These are phyloP conservation scores for Eupithecia subfuscata DNA, from an alignment of 2,888 invertebrate species.

Conservation along the genomic window DNA sequence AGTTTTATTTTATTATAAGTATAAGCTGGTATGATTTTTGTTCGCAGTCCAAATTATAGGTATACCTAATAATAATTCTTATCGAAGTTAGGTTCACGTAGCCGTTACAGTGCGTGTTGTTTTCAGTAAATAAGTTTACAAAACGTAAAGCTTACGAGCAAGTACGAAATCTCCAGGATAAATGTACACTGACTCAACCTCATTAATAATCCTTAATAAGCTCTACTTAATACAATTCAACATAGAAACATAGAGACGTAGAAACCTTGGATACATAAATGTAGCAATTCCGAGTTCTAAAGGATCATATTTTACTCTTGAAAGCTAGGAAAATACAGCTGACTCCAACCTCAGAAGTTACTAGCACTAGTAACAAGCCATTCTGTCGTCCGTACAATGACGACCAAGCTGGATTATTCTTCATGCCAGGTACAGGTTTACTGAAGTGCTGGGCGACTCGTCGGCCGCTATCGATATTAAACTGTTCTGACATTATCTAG, in stretches of 20 bases:
- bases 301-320: background rate
- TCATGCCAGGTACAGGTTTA: constrained; percentile 77
- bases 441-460: constrained; percentile 57
- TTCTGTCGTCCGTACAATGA: constrained; percentile 72
- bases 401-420: constrained; percentile 75
- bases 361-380: constrained; percentile 65
- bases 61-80: no score
- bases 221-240: background rate
- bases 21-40: no score
- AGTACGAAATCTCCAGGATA: background rate
- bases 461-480: constrained; percentile 45
- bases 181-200: background rate
- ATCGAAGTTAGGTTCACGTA: no score
- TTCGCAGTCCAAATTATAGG: no score
- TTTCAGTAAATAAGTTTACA: background rate
- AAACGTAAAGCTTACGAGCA: background rate
- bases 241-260: background rate
- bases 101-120: background rate
- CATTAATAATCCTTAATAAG: background rate
- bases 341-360: constrained; percentile 60
- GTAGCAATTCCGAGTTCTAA: background rate
- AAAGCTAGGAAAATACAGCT: constrained; percentile 50
- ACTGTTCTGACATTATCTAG: constrained; percentile 4
- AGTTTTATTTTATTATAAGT: no score
- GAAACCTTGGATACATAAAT: background rate